Conservation (phyloP, 2,888 invertebrate species). For the Chrysolina oricalcia region DNA sequence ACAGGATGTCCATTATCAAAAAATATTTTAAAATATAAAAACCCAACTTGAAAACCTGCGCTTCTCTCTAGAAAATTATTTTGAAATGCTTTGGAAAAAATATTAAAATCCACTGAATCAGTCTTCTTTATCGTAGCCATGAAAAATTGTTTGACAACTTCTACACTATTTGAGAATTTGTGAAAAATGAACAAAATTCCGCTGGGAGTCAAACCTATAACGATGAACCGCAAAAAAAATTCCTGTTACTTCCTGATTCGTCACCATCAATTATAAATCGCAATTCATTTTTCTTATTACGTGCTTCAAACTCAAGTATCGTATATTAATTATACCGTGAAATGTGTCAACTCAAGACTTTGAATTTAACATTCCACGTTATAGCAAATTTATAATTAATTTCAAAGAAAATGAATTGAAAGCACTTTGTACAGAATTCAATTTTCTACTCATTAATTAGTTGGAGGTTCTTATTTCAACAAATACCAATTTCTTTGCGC, state of each 20-base stretch:
- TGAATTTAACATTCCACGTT: constrained; percentile 26
- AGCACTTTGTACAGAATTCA: constrained; percentile 44
- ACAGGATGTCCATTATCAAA: no score
- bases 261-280: background rate
- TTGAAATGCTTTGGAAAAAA: no score
- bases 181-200: no score
- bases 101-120: no score
- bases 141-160: no score
- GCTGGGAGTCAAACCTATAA: no score
- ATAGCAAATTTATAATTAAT: constrained; percentile 38
- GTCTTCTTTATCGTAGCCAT: no score
- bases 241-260: background rate
- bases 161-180: no score
- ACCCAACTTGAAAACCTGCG: no score
- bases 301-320: background rate
- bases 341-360: constrained; percentile 36
- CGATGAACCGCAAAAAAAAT: background rate
- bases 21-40: no score
- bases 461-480: constrained; percentile 43
- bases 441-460: constrained; percentile 49
- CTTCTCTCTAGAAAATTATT: no score
- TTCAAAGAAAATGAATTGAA: constrained; percentile 46
- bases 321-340: constrained; percentile 24
- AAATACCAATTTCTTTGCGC: constrained; percentile 46
- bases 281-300: constrained; percentile 6